phyloP scores from a whole-genome alignment of 2,888 invertebrate species.

The Pyrrhia umbra region DNA sequence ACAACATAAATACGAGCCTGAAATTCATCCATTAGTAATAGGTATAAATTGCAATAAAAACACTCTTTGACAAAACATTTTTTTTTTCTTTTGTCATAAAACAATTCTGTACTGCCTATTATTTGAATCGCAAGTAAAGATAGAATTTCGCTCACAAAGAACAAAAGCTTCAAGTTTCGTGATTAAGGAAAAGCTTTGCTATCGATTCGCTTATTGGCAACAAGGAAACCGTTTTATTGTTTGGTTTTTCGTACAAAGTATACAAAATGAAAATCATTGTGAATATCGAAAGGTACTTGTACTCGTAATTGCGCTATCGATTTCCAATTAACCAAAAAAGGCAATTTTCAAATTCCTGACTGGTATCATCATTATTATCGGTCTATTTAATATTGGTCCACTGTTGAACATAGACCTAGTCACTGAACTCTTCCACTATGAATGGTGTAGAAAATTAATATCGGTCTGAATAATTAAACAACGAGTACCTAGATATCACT shows the following conservation, averaged over 20 bases:
- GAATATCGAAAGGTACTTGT: too few relatives aligned
- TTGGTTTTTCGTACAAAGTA: not conserved
- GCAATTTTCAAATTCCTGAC: too few relatives aligned
- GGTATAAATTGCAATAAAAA: not conserved
- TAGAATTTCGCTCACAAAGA: not conserved
- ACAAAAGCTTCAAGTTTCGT: not conserved
- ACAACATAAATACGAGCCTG: not conserved
- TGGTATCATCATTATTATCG: too few relatives aligned
- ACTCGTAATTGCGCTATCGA: too few relatives aligned
- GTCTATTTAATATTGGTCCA: too few relatives aligned
- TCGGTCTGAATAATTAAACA: not conserved
- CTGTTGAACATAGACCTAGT: too few relatives aligned
- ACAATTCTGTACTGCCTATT: not conserved
- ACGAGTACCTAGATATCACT: not conserved
- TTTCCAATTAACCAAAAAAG: too few relatives aligned
- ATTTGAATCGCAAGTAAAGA: slow-evolving; percentile 1
- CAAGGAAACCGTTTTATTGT: not conserved
- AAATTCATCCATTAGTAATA: not conserved
- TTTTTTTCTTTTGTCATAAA: not conserved
- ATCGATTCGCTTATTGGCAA: not conserved
- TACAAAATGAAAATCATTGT: not conserved
- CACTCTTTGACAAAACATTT: not conserved
- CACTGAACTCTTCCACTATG: too few relatives aligned
- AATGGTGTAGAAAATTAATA: not conserved
- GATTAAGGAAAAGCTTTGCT: slow-evolving; percentile 11